Conservation (phyloP, 2,797 vertebrate genomes). For the Sebastes wilsoni region DNA sequence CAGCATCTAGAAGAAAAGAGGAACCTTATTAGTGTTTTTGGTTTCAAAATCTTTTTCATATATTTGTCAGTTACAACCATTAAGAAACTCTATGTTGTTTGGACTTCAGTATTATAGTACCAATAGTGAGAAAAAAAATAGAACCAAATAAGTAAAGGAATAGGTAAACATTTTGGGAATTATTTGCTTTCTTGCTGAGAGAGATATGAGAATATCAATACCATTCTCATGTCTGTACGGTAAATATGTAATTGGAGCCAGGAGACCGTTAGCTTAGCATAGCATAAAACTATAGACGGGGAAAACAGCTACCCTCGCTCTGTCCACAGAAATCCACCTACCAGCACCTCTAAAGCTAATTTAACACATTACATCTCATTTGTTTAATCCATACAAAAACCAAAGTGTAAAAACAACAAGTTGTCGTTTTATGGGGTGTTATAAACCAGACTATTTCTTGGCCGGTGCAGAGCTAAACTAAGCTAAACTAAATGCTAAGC, state of each 20-base stretch:
- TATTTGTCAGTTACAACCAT: too few species aligned
- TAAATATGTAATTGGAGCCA: background rate
- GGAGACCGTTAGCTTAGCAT: background rate
- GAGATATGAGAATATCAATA: background rate
- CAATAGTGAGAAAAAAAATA: background rate
- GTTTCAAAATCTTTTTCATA: background rate
- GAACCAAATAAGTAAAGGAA: background rate
- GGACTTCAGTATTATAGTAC: background rate
- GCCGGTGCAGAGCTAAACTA: background rate
- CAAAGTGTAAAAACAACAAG: background rate
- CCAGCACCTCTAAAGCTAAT: background rate
- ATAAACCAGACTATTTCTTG: background rate
- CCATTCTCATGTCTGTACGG: background rate
- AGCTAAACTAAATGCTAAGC: background rate
- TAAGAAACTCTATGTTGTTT: background rate
- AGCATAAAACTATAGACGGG: background rate
- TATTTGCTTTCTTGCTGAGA: background rate
- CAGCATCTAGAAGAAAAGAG: slow-evolving; percentile 85
- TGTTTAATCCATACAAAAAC: too few species aligned
- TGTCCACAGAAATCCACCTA: background rate
- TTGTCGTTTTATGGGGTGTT: background rate
- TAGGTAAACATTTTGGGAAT: background rate
- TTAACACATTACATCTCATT: background rate
- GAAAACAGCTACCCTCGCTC: background rate
- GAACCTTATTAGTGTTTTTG: background rate